Base-by-base conservation (phyloP, 2,113 vertebrate species). In the Phainopepla nitens region DNA sequence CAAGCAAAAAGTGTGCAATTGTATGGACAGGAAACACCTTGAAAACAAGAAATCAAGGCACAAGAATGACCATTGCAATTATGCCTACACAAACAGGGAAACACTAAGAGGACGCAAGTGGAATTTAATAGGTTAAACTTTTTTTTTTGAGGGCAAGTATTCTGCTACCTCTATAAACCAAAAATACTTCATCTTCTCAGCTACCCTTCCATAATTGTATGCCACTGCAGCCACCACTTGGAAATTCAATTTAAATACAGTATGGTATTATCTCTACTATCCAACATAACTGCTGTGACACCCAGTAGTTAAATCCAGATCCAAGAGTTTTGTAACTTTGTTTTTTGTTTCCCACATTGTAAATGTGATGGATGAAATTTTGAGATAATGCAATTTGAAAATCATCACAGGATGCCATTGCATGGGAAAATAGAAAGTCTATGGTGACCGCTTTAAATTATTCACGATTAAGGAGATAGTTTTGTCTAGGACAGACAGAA, bases 301-400 rank as follows among this genome's bases (percentile, higher is more conserved):
- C 6, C 15, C 49, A 69, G 29, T 54, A 87, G 62, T 80, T 89
- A 78, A 93, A 91, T 42, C 22, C 57, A 54, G 33, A 91, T 42
- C 18, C 53, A 73, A 78, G 23, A 56, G 18, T 71, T 97, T 87
- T 78, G 71, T 77, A 82, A 91, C 29, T 82, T 66, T 93, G 62
- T 9, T 31, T 87, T 93, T 80, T 90, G 69, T 94, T 96, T 97
- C 83, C 94, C 45, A 80, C 86, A 93, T 68, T 71, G 68, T 87
- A 94, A 96, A 95, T 75, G 44, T 96, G 91, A 95, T 90, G 23
- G 23, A 91, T 93, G 86, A 87, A 91, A 96, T 92, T 96, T 86
- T 82, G 90, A 88, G 93, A 85, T 93, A 96, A 95, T 93, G 58
- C 57, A 81, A 75, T 95, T 66, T 93, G 87, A 61, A 96, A 96